Percentiles rank a stretch among this genome's conserved stretches.
Evolutionary conservation across 2,888 invertebrate genomes (phyloP).

Genomic region (Nesidiocoris tenuis): DNA sequence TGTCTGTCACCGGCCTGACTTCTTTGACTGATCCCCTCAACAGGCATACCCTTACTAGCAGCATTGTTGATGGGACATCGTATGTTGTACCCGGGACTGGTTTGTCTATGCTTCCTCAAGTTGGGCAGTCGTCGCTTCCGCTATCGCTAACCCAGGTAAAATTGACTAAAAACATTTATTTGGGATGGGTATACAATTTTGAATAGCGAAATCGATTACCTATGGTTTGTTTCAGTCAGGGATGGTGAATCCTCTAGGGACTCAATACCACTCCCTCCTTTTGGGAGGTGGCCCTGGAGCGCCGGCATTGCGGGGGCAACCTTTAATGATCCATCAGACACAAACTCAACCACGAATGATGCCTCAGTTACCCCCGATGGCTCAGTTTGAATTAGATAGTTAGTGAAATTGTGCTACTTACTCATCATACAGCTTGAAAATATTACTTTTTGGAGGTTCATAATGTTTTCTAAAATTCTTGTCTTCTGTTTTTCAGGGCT

Average conservation of each 20-base stretch:
- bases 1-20: slow-evolving; percentile 46
- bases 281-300: slow-evolving; percentile 46
- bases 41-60: slow-evolving; percentile 45
- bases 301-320: slow-evolving; percentile 47
- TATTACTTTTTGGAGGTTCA: no score
- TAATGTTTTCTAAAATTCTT: no score
- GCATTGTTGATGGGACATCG: slow-evolving; percentile 45
- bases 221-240: slow-evolving; percentile 40
- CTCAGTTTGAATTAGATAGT: slow-evolving; percentile 53
- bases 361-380: slow-evolving; percentile 54
- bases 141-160: slow-evolving; percentile 47
- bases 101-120: slow-evolving; percentile 46
- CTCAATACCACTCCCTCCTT: slow-evolving; percentile 45
- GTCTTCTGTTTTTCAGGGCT: slow-evolving; percentile 47
- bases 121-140: slow-evolving; percentile 43
- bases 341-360: slow-evolving; percentile 53
- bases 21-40: slow-evolving; percentile 46
- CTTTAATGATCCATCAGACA: slow-evolving; percentile 47
- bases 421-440: no score
- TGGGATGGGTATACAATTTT: background rate
- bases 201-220: background rate
- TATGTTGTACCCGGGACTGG: slow-evolving; percentile 47
- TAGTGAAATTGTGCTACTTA: slow-evolving; percentile 44
- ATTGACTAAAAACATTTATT: background rate
- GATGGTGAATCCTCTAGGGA: slow-evolving; percentile 45